Base-by-base conservation (phyloP, 2,797 vertebrate genomes). In the Phalanger gymnotis region DNA sequence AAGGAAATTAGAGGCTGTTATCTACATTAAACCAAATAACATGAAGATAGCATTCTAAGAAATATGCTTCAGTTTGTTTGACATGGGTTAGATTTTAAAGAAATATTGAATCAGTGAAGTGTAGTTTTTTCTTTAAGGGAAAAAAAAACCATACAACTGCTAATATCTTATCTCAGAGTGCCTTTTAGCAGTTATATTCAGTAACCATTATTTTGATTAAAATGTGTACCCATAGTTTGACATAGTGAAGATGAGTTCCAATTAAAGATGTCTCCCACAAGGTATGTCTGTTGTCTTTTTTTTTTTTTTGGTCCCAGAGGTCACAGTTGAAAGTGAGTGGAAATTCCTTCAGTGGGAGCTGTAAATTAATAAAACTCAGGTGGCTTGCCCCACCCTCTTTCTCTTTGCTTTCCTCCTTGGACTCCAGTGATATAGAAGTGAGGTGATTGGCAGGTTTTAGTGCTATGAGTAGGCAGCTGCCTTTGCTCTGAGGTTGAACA, bases 161-260 rank as follows among this genome's bases (percentile, higher is more conserved):
- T 47, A 55, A 47, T 54, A 53, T 19, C 81, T 92, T 40, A 28
- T 30, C 91, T 28, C 81, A 16, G 92, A 92, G 90, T 25, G 54
- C 87, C 54, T 51, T 91, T 94, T 54, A 61, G 22, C 94, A 90
- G 94, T 91, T 93, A 92, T 96, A 87, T 91, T 94, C 54, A 94
- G 9, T 54, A n/a, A n/a, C 52, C 47, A 52, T 92, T 94, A 94
- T 96, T 96, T 96, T 95, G 28, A 53, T 66, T 96, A 81, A 96
- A 96, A 93, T 92, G 66, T 47, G 19, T 95, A 92, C 55, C 47
- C 30, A 57, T 28, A 92, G 93, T 40, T 87, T 95, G 87, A 92
- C 94, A 91, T 91, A 94, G 89, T 96, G 94, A 96, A 95, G 96
- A 96, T 96, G 92, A 73, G 93, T 91, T 94, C 94, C 73, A 89